Base-by-base conservation (phyloP, 2,888 invertebrate genomes). In the Andrena flavipes region DNA sequence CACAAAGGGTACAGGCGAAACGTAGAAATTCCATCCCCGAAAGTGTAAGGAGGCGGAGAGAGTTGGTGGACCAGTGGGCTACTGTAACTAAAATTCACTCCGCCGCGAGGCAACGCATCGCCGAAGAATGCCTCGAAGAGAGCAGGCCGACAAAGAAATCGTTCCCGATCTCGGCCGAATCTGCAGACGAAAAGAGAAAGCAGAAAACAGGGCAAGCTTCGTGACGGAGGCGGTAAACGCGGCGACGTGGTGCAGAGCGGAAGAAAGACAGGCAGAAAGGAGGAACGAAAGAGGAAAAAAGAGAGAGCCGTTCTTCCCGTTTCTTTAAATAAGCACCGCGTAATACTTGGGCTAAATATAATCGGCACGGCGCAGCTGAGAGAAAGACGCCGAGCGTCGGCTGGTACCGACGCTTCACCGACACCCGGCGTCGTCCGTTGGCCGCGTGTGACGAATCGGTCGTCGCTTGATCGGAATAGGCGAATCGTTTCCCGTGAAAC, bases 301-400 rank as follows among this genome's bases (percentile, higher is more conserved):
- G 80, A 63, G 80, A 60, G 72, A 78, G 70, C 80, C 82, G 84
- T 86, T 91, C 90, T 91, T 92, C 88, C 90, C 88, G 87, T 89
- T 91, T 93, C 92, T 93, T 92, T 92, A 93, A 93, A 93, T 93
- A 93, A 92, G 88, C 87, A 84, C 90, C 92, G 91, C 92, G 92
- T 92, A 93, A 92, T 92, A 90, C 88, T 85, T 87, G 84, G 87
- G 86, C 91, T 92, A 93, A 93, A 92, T 91, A 91, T 93, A 91
- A 87, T 75, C 87, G 75, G 86, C 90, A 87, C 90, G 89, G 85
- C 89, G 88, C 87, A 81, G 87, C 51, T 69, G 71, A 71, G 69
- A 84, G 80, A 80, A 84, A 74, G 82, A 76, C 80, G 81, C 65
- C 74, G 26, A 81, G 76, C 76, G 82, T 76, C 81, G 82, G 76